Evolutionary conservation across 1,140 invertebrate species (phyloP), one percentile per base, ranked within the genome.

Genomic region (Araneus ventricosus): DNA sequence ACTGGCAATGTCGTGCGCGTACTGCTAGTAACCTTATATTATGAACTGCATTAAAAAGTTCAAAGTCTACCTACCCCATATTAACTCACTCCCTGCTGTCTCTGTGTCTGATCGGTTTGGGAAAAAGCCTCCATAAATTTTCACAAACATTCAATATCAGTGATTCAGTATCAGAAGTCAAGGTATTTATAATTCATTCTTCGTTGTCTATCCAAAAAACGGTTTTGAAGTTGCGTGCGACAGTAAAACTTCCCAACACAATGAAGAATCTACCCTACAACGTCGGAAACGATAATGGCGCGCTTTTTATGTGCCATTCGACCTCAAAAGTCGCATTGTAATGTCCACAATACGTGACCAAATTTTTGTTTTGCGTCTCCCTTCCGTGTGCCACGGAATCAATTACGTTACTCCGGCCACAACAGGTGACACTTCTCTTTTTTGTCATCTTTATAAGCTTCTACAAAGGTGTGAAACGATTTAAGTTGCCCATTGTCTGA

Each of bases 251-350:
- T 20, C 30, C 67, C 14, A 75, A 6, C 37, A 82, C 80, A 52
- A 52, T 41, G 20, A 41, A 45, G 20, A n/a, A 24, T n/a, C 24
- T 17, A 45, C n/a, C 75, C 80, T 82, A 82, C 80, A 82, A 17
- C 80, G 24, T 82, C 80, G 24, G 14, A 41, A 41, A n/a, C 67
- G 67, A 30, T 37, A 30, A 14, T 75, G 41, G 80, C 14, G 24
- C n/a, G 24, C n/a, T 82, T 82, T 82, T 82, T 41, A 82, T 82
- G 39, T 82, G 80, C 24, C 80, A 27, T 82, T 41, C 41, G 80
- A 52, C 80, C 80, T 82, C 80, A 82, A 82, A 82, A 41, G 27
- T 75, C 67, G 30, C 30, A 75, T 75, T 75, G 67, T 75, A 34
- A 75, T 75, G 14, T 30, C 30, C 10, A 75, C 30, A 30, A 75